A percentile compares a stretch with the other conserved stretches of the same genome.
These are phyloP conservation scores for Laspeyria flexula DNA, from an alignment of 2,888 invertebrate genomes.

Conservation along the genomic window DNA sequence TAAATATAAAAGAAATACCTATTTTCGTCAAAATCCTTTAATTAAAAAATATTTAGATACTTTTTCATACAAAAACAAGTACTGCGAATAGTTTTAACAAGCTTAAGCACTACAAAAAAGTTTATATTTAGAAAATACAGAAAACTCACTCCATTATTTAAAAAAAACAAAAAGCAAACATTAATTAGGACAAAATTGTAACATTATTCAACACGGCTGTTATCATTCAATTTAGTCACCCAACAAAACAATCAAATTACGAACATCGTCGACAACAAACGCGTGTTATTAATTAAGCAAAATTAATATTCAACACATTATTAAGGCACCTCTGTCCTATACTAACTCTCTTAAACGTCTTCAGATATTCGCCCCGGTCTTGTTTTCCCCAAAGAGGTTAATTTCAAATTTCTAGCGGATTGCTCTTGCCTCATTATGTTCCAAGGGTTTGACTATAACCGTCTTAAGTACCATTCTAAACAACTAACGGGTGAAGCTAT, in stretches of 20 bases:
- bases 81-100: no score
- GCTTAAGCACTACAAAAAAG: no score
- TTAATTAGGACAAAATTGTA: no score
- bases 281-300: slow-evolving; percentile 35
- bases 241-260: neutral
- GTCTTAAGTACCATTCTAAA: slow-evolving; percentile 52
- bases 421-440: slow-evolving; percentile 57
- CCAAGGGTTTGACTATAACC: slow-evolving; percentile 49
- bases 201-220: no score
- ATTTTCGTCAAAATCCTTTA: neutral
- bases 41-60: neutral
- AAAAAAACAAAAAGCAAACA: no score
- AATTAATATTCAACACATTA: slow-evolving; percentile 43
- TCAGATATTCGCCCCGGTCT: slow-evolving; percentile 18
- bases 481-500: slow-evolving; percentile 40
- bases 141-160: no score
- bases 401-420: slow-evolving; percentile 52
- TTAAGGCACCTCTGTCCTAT: slow-evolving; percentile 33
- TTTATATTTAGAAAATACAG: no score
- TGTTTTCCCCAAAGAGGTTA: slow-evolving; percentile 46
- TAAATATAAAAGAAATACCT: neutral
- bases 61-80: no score
- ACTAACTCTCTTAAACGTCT: slow-evolving; percentile 28
- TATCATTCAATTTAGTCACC: neutral
- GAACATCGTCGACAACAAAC: neutral